Conservation (phyloP, 2,113 vertebrate species). For the Seriola quinqueradiata region DNA sequence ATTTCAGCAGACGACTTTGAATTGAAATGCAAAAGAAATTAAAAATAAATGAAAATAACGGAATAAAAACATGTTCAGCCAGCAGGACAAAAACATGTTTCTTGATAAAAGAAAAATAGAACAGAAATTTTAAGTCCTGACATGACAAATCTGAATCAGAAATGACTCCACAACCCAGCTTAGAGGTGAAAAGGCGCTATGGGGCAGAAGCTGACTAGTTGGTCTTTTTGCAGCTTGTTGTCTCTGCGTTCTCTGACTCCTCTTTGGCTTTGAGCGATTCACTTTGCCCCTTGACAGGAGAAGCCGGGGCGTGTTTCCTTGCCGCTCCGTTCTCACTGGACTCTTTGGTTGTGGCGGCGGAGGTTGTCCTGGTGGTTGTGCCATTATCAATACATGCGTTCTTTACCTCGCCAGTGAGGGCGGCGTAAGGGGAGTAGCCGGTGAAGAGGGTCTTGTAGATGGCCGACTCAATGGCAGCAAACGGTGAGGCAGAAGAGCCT, state of each 20-base stretch:
- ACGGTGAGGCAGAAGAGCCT: conserved; percentile 80
- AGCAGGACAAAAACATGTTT: background rate
- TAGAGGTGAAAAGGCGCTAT: conserved; percentile 59
- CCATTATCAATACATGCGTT: conserved; percentile 12
- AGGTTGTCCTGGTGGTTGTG: background rate
- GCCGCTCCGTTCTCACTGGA: conserved; percentile 28
- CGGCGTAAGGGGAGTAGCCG: conserved; percentile 70
- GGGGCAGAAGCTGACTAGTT: conserved; percentile 61
- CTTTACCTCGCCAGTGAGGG: conserved; percentile 72
- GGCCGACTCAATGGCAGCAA: conserved; percentile 86
- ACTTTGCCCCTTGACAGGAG: background rate
- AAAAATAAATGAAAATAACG: background rate
- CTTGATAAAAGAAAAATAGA: conserved; percentile 6
- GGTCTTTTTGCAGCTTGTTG: conserved; percentile 66
- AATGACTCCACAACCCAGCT: conserved; percentile 36
- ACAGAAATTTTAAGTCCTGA: conserved; percentile 16
- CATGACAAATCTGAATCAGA: conserved; percentile 45
- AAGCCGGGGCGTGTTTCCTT: background rate
- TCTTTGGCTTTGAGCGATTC: conserved; percentile 56
- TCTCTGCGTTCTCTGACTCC: conserved; percentile 14
- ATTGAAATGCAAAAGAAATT: conserved; percentile 1
- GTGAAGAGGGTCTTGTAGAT: conserved; percentile 88
- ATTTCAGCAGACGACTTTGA: conserved; percentile 31
- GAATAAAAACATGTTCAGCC: conserved; percentile 9
- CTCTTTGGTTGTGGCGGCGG: conserved; percentile 37